phyloP scores from a whole-genome alignment of 1,140 invertebrate genomes.

The Mesaphorura yosii region DNA sequence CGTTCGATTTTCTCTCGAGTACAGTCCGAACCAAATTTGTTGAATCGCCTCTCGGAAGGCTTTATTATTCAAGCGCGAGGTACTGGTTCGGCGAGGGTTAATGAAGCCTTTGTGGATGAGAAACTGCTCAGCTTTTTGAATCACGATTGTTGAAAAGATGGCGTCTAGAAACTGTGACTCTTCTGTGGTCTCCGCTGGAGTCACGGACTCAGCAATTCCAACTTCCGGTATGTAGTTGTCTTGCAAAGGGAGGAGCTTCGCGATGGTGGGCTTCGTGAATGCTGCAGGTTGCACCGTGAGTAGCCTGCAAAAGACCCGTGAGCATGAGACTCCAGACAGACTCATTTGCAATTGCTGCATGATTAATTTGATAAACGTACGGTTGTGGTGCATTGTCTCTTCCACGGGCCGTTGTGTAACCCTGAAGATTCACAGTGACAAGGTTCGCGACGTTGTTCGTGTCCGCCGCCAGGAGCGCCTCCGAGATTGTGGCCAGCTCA shows the following conservation, averaged over 20 bases:
- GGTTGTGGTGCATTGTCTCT: constrained; percentile 58
- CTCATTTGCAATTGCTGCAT: background rate
- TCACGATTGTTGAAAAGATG: constrained; percentile 57
- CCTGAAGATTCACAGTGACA: constrained; percentile 56
- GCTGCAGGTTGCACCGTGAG: constrained; percentile 45
- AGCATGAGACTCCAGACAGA: background rate
- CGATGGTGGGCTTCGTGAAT: constrained; percentile 51
- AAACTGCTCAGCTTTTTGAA: constrained; percentile 59
- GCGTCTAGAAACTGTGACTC: constrained; percentile 62
- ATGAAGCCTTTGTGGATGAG: constrained; percentile 52
- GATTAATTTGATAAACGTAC: constrained; percentile 41
- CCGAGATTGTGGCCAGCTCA: constrained; percentile 53
- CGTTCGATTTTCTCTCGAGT: constrained; percentile 59
- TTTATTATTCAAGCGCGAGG: constrained; percentile 31
- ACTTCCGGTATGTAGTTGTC: constrained; percentile 66
- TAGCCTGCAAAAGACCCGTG: constrained; percentile 41
- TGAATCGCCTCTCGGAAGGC: constrained; percentile 59
- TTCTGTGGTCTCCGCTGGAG: constrained; percentile 56
- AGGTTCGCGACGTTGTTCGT: constrained; percentile 53
- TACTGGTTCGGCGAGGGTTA: background rate
- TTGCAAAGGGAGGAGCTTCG: constrained; percentile 52
- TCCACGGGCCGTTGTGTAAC: constrained; percentile 50
- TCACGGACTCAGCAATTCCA: constrained; percentile 60
- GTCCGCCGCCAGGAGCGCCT: constrained; percentile 57
- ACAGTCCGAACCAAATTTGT: constrained; percentile 67